Evolutionary conservation across 2,113 vertebrate genomes (phyloP), one percentile per base, ranked within the genome.

Genomic region (Gadus chalcogrammus): DNA sequence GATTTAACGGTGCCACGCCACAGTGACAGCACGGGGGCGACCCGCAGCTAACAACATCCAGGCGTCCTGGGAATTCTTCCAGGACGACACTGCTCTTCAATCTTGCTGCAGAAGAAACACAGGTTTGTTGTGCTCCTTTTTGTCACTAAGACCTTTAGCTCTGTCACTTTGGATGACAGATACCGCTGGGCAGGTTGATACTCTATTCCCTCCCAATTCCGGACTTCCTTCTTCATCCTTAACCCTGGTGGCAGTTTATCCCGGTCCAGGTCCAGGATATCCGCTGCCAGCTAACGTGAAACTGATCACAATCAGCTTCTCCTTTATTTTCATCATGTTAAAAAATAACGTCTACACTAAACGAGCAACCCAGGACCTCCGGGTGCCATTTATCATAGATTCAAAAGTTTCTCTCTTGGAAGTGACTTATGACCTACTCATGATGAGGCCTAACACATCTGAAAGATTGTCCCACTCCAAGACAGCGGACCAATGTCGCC

Each of bases 261-360:
- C 76, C 73, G 69, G 82, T 31, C 68, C 73, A 82, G 81, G 82
- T 76, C 73, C 79, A 84, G 20, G 20, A 20, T 20, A 20, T 18
- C 64, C 65, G 77, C 61, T 0, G 35, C 83, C 81, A 74, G 78
- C 72, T 67, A 78, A 76, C 62, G 35, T 74, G 74, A 53, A 58
- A 78, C 60, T 67, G 79, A 86, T 73, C 31, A 71, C 78, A 84
- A 63, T 80, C 78, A 15, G 61, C 76, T 65, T 78, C 69, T 71
- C 69, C 80, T 64, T 75, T 81, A 82, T 79, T 84, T 31, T 59
- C 82, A 77, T 76, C 76, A 79, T 31, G 76, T 62, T 83, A 81
- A 84, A 82, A 64, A 72, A 69, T 20, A 79, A 79, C 75, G 61
- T 69, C 31, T 4, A 35, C 6, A 7, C 4, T 6, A 35, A 35